Conservation (phyloP, 1,140 invertebrate species). For the Cotesia chilonis region DNA sequence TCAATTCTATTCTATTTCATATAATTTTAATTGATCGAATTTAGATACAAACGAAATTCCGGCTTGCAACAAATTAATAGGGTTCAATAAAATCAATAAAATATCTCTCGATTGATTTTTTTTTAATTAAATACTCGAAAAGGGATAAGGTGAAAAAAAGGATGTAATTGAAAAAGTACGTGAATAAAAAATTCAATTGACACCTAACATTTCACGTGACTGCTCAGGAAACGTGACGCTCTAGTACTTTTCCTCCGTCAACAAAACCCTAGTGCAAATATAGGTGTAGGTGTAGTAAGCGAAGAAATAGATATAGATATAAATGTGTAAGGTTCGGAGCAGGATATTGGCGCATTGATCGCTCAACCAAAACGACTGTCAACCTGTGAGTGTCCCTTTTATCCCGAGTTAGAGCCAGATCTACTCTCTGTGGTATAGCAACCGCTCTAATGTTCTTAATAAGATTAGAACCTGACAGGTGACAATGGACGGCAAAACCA, state of each 20-base stretch:
- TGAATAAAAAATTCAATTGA: conserved; percentile 4
- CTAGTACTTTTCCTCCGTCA: neutral
- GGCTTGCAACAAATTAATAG: neutral
- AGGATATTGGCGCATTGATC: conserved; percentile 24
- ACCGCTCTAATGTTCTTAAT: conserved; percentile 29
- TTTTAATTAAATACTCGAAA: conserved; percentile 9
- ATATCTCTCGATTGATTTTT: no score
- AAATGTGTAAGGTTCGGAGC: no score
- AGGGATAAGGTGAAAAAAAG: no score
- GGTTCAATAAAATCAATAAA: no score
- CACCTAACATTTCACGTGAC: conserved; percentile 4
- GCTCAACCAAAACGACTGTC: conserved; percentile 22
- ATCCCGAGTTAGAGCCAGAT: conserved; percentile 16
- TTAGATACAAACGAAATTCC: no score
- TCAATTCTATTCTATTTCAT: no score
- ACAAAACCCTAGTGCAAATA: no score
- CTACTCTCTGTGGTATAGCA: neutral
- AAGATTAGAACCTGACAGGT: conserved; percentile 28
- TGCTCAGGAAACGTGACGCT: conserved; percentile 10
- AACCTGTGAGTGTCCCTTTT: neutral
- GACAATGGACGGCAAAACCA: conserved; percentile 23
- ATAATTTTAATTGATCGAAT: no score
- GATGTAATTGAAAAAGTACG: no score
- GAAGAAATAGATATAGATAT: neutral
- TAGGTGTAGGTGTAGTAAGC: no score